Percentiles rank a stretch among this genome's conserved stretches.
Evolutionary conservation across 2,113 vertebrate genomes (phyloP).

Genomic region (Callocephalon fimbriatum): DNA sequence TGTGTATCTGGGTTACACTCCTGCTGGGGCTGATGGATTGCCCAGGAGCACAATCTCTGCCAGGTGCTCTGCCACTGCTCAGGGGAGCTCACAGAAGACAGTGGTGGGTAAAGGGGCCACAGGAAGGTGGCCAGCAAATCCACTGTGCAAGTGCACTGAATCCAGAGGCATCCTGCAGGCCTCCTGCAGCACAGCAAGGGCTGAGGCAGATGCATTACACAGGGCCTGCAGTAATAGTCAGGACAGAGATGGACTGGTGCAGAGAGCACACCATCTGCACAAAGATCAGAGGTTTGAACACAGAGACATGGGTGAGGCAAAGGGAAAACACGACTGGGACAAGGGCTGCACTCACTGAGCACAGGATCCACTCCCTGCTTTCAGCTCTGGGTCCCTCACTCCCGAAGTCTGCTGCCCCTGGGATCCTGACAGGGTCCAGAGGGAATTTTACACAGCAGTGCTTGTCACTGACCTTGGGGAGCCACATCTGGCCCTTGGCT

Average conservation of each 20-base stretch:
- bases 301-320: background rate
- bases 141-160: background rate
- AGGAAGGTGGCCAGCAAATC: background rate
- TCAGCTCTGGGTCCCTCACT: background rate
- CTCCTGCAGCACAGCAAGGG: background rate
- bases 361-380: background rate
- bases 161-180: background rate
- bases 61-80: background rate
- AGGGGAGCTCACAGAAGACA: background rate
- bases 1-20: background rate
- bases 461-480: background rate
- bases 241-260: background rate
- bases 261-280: background rate
- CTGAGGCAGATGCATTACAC: background rate
- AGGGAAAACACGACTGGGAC: accelerated
- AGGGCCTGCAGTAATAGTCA: background rate
- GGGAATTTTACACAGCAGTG: background rate
- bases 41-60: background rate
- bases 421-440: background rate
- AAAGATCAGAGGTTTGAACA: background rate
- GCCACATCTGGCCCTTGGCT: accelerated
- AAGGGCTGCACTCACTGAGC: background rate
- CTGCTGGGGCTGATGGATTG: accelerated
- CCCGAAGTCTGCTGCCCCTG: background rate
- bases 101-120: background rate